A percentile compares a stretch with the other conserved stretches of the same genome.
Evolutionary conservation across 1,140 invertebrate species (phyloP).

Genomic region (Atopsyche davidsoni): DNA sequence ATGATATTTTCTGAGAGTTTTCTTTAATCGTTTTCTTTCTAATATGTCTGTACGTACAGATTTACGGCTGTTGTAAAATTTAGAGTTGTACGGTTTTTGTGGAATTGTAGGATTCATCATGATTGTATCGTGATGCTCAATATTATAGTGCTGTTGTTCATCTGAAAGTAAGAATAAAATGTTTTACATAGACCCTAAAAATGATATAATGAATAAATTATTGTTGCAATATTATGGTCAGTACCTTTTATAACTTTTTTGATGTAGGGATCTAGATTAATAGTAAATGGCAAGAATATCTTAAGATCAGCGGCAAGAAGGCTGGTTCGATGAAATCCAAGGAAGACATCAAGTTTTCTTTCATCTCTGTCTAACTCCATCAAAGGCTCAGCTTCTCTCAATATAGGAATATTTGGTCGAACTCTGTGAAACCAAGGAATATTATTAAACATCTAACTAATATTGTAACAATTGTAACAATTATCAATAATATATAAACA

Average conservation of each 20-base stretch:
- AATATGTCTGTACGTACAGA: conserved; percentile 19
- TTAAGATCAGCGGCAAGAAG: conserved; percentile 81
- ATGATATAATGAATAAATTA: conserved; percentile 15
- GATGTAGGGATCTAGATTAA: conserved; percentile 93
- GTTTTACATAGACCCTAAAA: too few species aligned
- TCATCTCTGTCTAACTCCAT: conserved; percentile 90
- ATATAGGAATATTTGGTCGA: conserved; percentile 69
- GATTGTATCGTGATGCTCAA: conserved; percentile 51
- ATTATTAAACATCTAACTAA: conserved; percentile 2
- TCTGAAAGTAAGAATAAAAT: too few species aligned
- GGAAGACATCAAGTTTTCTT: conserved; percentile 87
- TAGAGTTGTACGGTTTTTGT: conserved; percentile 15
- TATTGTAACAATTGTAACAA: background rate
- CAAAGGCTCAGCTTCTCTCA: conserved; percentile 83
- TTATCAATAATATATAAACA: conserved; percentile 32
- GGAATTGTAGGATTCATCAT: conserved; percentile 16
- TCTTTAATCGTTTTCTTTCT: too few species aligned
- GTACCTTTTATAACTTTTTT: conserved; percentile 91
- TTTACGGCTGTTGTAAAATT: conserved; percentile 19
- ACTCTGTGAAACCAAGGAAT: conserved; percentile 51
- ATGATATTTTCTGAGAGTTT: too few species aligned
- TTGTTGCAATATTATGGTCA: conserved; percentile 1
- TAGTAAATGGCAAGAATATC: conserved; percentile 93
- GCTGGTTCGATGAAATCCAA: conserved; percentile 78
- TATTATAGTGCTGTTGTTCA: conserved; percentile 53